Evolutionary conservation across 1,140 invertebrate species (phyloP).

Genomic region (Camponotus floridanus): DNA sequence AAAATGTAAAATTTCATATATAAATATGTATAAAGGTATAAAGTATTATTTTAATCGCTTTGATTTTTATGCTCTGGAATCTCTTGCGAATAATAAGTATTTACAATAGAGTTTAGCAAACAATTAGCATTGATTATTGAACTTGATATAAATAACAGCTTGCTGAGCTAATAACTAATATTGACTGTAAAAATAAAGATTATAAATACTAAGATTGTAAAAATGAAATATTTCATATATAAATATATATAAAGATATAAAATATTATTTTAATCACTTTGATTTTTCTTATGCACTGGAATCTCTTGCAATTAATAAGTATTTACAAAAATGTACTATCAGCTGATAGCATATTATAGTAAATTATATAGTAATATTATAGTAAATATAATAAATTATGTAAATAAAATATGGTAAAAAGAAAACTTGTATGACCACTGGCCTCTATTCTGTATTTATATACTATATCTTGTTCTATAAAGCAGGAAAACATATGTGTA

Average conservation of each 20-base stretch:
- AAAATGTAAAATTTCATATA: too few relatives aligned
- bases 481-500: background rate
- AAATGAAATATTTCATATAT: too few relatives aligned
- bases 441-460: background rate
- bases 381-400: constrained; percentile 4
- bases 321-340: background rate
- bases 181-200: background rate
- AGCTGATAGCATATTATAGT: background rate
- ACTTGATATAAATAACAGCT: background rate
- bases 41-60: background rate
- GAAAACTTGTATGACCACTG: background rate
- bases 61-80: background rate
- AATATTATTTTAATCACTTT: background rate
- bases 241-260: background rate
- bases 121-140: background rate
- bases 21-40: background rate
- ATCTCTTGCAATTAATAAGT: background rate
- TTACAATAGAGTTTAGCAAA: background rate
- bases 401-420: background rate
- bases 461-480: background rate
- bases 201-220: background rate
- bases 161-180: background rate
- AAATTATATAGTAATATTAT: too few relatives aligned
- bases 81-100: background rate
- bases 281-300: background rate